A percentile compares a stretch with the other conserved stretches of the same genome.
Evolutionary conservation across 2,113 vertebrate genomes (phyloP).

Genomic region (Apaloderma vittatum): DNA sequence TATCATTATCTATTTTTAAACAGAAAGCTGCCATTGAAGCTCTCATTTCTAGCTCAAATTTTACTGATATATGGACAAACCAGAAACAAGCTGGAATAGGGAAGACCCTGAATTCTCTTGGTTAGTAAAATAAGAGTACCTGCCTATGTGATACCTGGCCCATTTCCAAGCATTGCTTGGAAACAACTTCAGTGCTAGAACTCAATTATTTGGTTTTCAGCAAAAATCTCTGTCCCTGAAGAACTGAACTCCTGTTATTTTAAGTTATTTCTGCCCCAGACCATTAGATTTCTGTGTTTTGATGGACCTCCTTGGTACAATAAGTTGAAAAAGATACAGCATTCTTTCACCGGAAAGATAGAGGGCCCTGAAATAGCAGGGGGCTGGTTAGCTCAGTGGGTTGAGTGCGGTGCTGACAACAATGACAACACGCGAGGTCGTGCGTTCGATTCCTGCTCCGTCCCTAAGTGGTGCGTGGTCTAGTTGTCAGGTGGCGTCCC

Average conservation of each 20-base stretch:
- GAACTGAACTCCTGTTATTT: not conserved
- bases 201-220: not conserved
- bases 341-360: not conserved
- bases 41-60: not conserved
- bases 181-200: not conserved
- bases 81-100: not conserved
- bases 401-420: too few species aligned
- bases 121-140: not conserved
- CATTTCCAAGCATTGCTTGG: not conserved
- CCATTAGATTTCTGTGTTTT: not conserved
- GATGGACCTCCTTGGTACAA: not conserved
- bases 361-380: not conserved
- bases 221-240: not conserved
- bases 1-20: not conserved
- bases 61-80: not conserved
- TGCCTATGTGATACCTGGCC: not conserved
- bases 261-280: not conserved
- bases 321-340: not conserved
- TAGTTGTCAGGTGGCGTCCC: too few species aligned
- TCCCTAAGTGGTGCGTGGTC: too few species aligned
- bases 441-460: too few species aligned
- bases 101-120: not conserved
- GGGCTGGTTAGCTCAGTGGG: too few species aligned
- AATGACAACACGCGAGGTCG: too few species aligned
- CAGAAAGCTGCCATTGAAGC: not conserved